Percentiles rank a stretch among this genome's conserved stretches.
phyloP scores from a whole-genome alignment of 2,797 vertebrate species.

The Premnoplex brunnescens region DNA sequence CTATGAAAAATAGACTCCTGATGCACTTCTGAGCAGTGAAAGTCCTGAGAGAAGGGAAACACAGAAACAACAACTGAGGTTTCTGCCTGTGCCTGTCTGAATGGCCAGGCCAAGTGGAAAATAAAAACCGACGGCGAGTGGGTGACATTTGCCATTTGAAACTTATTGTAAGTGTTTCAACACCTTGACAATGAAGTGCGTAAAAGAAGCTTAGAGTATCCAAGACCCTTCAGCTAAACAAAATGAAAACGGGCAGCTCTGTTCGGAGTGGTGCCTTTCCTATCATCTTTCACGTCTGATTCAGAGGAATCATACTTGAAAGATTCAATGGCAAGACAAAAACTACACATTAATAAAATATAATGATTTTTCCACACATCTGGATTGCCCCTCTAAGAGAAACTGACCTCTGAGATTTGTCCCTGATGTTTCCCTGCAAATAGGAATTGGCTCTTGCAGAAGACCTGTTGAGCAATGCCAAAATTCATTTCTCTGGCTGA shows the following conservation, averaged over 20 bases:
- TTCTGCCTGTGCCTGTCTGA: neutral
- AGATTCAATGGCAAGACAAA: neutral
- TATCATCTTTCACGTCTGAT: neutral
- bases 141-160: slow-evolving; percentile 14
- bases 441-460: neutral
- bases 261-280: slow-evolving; percentile 21
- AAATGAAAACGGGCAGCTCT: slow-evolving; percentile 40
- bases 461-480: neutral
- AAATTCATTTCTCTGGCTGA: neutral
- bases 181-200: slow-evolving; percentile 13
- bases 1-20: neutral
- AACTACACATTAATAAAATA: neutral
- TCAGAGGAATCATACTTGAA: neutral
- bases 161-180: slow-evolving; percentile 29
- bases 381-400: neutral
- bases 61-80: neutral
- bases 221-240: slow-evolving; percentile 41
- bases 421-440: neutral
- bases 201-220: neutral
- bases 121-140: neutral
- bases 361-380: neutral
- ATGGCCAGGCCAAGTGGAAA: slow-evolving; percentile 3
- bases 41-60: slow-evolving; percentile 28
- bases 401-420: neutral
- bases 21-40: slow-evolving; percentile 7